These are phyloP conservation scores for Okapia johnstoni DNA, from an alignment of 2,113 vertebrate species.

Conservation along the genomic window DNA sequence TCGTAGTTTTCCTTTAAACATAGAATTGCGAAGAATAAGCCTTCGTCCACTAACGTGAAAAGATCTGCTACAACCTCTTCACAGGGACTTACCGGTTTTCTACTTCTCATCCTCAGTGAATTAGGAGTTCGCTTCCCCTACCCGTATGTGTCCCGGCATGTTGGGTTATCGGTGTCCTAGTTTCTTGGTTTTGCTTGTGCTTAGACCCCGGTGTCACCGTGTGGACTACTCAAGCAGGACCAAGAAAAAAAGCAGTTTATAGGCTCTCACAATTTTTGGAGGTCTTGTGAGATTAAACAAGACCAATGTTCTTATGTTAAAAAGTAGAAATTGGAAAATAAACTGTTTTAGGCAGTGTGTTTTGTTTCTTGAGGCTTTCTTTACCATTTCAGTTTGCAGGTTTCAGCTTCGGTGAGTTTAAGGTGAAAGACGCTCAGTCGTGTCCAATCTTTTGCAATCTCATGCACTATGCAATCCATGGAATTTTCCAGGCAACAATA, in stretches of 20 bases:
- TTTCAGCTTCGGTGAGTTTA: not conserved
- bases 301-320: accelerated
- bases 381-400: accelerated
- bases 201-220: accelerated
- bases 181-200: accelerated
- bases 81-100: accelerated
- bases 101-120: not conserved
- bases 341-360: accelerated
- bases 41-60: too few species aligned
- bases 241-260: too few species aligned
- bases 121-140: not conserved
- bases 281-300: not conserved
- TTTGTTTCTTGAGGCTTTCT: not conserved
- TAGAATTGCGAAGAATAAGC: too few species aligned
- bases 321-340: not conserved
- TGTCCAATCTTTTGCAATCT: not conserved
- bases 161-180: too few species aligned
- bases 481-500: not conserved
- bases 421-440: not conserved
- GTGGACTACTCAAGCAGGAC: not conserved
- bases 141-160: too few species aligned
- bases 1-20: too few species aligned
- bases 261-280: not conserved
- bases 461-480: not conserved
- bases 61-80: not conserved